Base-by-base conservation (phyloP, 2,888 invertebrate species). In the Oeneis ivallda region DNA sequence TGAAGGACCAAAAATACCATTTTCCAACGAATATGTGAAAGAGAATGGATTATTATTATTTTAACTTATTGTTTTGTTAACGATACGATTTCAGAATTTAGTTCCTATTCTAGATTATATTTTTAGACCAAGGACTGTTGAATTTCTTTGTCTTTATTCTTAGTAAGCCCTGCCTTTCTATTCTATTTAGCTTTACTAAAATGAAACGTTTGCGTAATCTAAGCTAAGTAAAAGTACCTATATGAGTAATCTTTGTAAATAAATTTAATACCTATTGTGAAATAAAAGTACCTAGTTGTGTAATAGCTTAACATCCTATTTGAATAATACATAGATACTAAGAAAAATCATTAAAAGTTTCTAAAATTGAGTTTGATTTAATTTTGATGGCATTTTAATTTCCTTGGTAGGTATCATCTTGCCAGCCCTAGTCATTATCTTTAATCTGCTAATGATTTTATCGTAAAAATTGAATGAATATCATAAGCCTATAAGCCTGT, bases 21-120 rank as follows among this genome's bases (percentile, higher is more conserved):
- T 60, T 49, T 50, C 37, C 39, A 19, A 19, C 11, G 39, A 49
- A 49, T 37, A 32, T 15, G 2, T 15, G 32, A 19, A 45, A 60
- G 65, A 56, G 65, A 65, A 65, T 65, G 60, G 56, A 65, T 65
- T 65, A 61, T 47, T 65, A 61, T 47, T 50, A 39, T 19, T 61
- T 37, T 32, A 56, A 47, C 60, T 60, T 65, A 65, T 61, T 56
- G 65, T 65, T 59, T 65, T 13, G 53, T 37, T 37, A 53, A 37
- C 32, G 15, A 34, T 47, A 54, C 32, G 13, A 50, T 5, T 50
- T 50, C 49, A 26, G 39, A 54, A 37, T 37, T 37, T 2, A 61
- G 67, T 67, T 64, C 60, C 59, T 66, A 56, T 45, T 60, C 47
- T 50, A 49, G 60, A 64, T 41, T 58, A 50, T 58, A 58, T 52